Conservation (phyloP, 2,113 vertebrate species). For the Urocitellus parryii region DNA sequence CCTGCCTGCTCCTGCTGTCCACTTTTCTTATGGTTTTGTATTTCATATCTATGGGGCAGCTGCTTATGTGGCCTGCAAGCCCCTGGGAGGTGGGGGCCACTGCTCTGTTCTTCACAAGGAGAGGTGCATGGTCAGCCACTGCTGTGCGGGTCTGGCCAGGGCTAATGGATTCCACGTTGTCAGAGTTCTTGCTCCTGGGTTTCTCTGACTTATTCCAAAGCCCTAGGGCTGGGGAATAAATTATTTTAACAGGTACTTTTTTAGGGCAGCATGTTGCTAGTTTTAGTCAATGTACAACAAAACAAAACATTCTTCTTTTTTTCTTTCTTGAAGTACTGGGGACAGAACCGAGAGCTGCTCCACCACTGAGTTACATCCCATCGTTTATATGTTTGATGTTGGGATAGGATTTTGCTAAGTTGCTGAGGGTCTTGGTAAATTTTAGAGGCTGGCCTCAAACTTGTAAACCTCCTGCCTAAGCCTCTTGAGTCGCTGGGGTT, state of each 20-base stretch:
- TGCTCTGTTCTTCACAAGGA: background rate
- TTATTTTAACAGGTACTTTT: background rate
- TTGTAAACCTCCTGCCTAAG: too few relatives aligned
- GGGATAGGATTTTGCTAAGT: too few relatives aligned
- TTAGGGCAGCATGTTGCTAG: background rate
- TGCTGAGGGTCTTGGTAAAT: too few relatives aligned
- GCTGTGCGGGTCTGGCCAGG: background rate
- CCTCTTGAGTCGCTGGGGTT: too few relatives aligned
- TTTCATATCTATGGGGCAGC: background rate
- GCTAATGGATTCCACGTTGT: background rate
- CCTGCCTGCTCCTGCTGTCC: background rate
- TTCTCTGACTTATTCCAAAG: background rate
- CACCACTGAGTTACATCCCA: too few relatives aligned
- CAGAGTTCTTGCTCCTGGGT: background rate
- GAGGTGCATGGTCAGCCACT: background rate
- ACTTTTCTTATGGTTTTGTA: background rate
- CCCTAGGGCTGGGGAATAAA: background rate
- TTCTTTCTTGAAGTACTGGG: too few relatives aligned
- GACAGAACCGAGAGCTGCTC: too few relatives aligned
- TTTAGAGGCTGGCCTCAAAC: too few relatives aligned
- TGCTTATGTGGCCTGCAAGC: background rate
- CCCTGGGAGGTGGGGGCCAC: background rate
- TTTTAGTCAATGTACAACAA: background rate
- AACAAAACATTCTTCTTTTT: too few relatives aligned
- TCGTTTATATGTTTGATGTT: too few relatives aligned